Percentiles rank a stretch among this genome's conserved stretches.
Conservation (phyloP, 2,113 vertebrate species). For the Daubentonia madagascariensis region DNA sequence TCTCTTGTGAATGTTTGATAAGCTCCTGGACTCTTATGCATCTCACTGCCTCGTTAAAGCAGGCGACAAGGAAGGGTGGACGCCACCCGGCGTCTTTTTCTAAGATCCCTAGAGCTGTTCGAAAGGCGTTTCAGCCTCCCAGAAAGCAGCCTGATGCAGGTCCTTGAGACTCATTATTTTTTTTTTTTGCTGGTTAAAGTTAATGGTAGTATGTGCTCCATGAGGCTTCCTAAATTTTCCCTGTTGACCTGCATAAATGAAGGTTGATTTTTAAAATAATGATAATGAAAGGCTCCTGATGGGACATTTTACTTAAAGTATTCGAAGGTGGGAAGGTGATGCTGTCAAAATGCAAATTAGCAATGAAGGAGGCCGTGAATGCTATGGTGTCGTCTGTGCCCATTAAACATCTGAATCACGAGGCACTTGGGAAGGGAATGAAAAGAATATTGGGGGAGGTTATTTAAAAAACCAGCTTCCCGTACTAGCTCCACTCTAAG, state of each 20-base stretch:
- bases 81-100: neutral
- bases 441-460: neutral
- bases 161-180: neutral
- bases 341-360: constrained; percentile 18
- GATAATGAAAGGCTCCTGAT: neutral
- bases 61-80: neutral
- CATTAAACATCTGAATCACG: neutral
- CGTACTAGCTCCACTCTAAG: neutral
- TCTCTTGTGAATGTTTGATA: neutral
- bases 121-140: neutral
- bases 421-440: neutral
- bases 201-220: neutral
- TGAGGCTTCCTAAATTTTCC: neutral
- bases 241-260: neutral
- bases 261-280: neutral
- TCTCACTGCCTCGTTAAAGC: neutral
- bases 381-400: neutral
- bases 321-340: neutral
- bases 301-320: neutral
- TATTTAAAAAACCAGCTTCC: neutral
- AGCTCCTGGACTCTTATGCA: neutral
- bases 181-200: neutral
- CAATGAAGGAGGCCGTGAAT: neutral
- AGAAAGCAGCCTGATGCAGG: neutral
- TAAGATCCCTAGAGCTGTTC: constrained; percentile 1